A percentile compares a stretch with the other conserved stretches of the same genome.
These are phyloP conservation scores for Rhagologus leucostigma DNA, from an alignment of 2,113 vertebrate species.

Conservation along the genomic window DNA sequence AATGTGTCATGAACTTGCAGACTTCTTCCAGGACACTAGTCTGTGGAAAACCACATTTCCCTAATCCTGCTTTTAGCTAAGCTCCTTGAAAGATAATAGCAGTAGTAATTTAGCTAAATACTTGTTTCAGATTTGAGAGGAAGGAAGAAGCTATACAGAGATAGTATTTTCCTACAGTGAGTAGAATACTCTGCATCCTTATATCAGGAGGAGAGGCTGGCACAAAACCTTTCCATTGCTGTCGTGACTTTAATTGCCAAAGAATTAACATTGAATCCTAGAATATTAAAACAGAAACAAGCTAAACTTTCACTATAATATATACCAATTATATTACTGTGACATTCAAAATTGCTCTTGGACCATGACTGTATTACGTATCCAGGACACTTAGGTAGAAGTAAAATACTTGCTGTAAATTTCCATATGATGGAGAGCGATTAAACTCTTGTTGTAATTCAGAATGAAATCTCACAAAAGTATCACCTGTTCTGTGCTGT, in stretches of 20 bases:
- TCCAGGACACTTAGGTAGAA: neutral
- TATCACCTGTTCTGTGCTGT: neutral
- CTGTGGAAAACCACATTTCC: neutral
- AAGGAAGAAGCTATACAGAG: neutral
- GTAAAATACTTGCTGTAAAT: neutral
- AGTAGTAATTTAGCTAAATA: neutral
- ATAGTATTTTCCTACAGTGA: neutral
- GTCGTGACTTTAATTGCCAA: neutral
- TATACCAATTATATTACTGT: neutral
- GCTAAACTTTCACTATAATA: neutral
- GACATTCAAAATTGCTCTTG: neutral
- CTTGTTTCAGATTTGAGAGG: neutral
- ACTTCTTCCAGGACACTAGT: neutral
- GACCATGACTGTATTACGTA: neutral
- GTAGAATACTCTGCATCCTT: neutral
- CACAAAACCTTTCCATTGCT: neutral
- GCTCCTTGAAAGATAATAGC: neutral
- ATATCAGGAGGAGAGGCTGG: neutral
- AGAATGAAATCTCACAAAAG: neutral
- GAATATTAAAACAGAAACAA: neutral
- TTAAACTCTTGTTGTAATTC: neutral
- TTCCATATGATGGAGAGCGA: neutral
- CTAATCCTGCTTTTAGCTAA: neutral
- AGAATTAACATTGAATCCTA: neutral
- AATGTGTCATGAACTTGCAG: neutral